phyloP scores from a whole-genome alignment of 1,140 invertebrate species.

The Matsumurasca onukii region DNA sequence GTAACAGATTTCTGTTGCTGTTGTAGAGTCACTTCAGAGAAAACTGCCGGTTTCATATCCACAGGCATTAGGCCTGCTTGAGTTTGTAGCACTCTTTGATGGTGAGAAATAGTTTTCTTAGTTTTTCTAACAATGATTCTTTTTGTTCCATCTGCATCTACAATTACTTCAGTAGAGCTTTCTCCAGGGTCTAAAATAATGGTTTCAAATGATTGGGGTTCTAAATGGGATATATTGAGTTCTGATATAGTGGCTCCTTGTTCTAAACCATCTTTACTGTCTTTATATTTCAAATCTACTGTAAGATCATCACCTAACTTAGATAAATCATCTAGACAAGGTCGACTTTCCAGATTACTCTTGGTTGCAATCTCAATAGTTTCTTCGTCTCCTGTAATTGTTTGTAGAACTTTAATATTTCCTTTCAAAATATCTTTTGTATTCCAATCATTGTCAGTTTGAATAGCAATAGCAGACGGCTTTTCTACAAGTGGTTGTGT shows the following conservation, averaged over 20 bases:
- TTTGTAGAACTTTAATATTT: conserved; percentile 66
- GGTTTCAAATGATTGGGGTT: conserved; percentile 76
- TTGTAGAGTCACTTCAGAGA: conserved; percentile 63
- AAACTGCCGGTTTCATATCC: conserved; percentile 53
- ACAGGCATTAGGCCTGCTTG: conserved; percentile 4
- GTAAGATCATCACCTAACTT: conserved; percentile 51
- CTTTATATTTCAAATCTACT: conserved; percentile 73
- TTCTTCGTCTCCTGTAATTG: conserved; percentile 65
- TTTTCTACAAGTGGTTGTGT: conserved; percentile 18
- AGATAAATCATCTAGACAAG: not conserved
- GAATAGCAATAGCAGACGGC: conserved; percentile 29
- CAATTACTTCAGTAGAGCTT: conserved; percentile 73
- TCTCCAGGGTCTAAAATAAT: conserved; percentile 75
- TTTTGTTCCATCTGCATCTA: conserved; percentile 77
- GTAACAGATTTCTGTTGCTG: conserved; percentile 64
- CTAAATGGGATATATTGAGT: conserved; percentile 62
- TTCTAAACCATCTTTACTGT: conserved; percentile 47
- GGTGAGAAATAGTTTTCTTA: conserved; percentile 50
- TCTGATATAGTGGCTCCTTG: conserved; percentile 53
- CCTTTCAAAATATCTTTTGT: conserved; percentile 14
- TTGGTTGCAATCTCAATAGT: conserved; percentile 76
- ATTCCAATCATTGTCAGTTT: conserved; percentile 22
- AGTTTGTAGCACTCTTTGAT: conserved; percentile 43
- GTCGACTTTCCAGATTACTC: conserved; percentile 47
- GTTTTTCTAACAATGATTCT: conserved; percentile 72